These are phyloP conservation scores for Zonitis immaculata DNA, from an alignment of 2,888 invertebrate genomes.

Conservation along the genomic window DNA sequence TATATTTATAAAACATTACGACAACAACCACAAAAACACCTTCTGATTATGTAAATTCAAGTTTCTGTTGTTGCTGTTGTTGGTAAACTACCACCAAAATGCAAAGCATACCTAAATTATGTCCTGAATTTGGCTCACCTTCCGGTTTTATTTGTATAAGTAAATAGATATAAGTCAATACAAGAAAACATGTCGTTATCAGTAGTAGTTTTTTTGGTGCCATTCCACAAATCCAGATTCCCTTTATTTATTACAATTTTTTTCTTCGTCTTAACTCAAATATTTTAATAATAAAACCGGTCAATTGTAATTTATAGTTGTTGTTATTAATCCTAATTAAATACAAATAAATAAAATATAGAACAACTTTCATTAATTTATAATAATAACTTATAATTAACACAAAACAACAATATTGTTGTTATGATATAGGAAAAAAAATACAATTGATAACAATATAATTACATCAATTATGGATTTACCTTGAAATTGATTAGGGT, in stretches of 20 bases:
- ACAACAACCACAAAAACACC: background rate
- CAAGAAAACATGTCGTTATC: background rate
- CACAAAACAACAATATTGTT: background rate
- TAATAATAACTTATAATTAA: too few relatives aligned
- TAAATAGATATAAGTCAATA: background rate
- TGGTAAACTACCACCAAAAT: constrained; percentile 9
- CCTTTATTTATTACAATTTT: background rate
- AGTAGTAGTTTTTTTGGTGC: background rate
- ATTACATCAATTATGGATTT: background rate
- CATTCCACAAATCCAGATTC: background rate
- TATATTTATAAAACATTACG: background rate
- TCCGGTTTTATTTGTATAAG: constrained; percentile 24
- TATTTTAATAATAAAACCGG: too few relatives aligned
- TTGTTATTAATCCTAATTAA: too few relatives aligned
- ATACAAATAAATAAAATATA: too few relatives aligned
- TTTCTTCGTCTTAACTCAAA: too few relatives aligned
- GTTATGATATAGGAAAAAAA: background rate
- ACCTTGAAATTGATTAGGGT: background rate
- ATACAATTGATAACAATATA: background rate
- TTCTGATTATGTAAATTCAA: too few relatives aligned
- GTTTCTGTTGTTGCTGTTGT: too few relatives aligned
- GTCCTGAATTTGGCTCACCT: constrained; percentile 30
- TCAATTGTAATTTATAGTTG: too few relatives aligned
- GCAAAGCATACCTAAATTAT: constrained; percentile 27
- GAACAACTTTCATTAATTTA: too few relatives aligned